Evolutionary conservation across 23 tunicate genomes (phyloP).

Genomic region (Trididemnum nubilum): DNA sequence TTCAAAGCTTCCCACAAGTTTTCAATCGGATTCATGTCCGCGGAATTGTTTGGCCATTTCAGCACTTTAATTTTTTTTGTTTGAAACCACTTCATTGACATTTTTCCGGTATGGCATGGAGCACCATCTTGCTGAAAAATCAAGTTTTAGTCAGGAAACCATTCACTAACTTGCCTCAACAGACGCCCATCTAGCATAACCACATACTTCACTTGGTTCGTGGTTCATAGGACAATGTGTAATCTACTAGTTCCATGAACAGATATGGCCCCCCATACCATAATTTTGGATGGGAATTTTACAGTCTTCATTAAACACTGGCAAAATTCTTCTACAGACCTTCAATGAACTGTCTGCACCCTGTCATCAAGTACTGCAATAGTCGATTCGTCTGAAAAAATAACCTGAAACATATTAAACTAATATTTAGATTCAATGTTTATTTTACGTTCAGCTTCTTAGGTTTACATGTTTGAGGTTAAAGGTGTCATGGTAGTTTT

Average conservation of each 20-base stretch:
- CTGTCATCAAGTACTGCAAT: no score
- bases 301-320: neutral
- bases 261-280: no score
- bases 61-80: neutral
- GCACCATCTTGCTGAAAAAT: conserved; percentile 17
- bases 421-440: no score
- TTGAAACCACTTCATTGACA: conserved; percentile 4
- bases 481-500: neutral
- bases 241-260: no score
- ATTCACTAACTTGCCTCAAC: neutral
- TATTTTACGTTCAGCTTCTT: no score
- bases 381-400: no score
- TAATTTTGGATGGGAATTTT: no score
- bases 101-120: neutral
- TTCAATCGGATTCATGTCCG: conserved; percentile 4
- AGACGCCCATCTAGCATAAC: neutral
- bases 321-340: neutral
- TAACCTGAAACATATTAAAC: no score
- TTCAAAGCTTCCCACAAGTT: conserved; percentile 1
- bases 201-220: neutral
- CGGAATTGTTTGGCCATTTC: neutral
- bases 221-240: neutral
- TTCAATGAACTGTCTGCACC: neutral
- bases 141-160: conserved; percentile 1
- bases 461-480: neutral